These are phyloP conservation scores for Taphrorychus bicolor DNA, from an alignment of 2,888 invertebrate genomes.

Conservation along the genomic window DNA sequence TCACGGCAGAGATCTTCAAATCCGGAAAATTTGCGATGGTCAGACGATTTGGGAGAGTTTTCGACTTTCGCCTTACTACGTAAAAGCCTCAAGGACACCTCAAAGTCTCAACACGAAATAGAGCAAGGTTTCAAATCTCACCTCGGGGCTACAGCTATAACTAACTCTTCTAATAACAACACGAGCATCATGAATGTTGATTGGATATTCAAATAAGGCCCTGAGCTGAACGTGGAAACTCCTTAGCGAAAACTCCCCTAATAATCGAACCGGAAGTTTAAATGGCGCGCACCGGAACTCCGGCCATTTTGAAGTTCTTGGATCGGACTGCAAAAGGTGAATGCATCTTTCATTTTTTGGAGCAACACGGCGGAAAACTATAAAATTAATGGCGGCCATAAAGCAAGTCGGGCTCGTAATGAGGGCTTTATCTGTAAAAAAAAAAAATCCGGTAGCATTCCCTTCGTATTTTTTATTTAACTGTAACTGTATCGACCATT, in stretches of 20 bases:
- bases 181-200: too few relatives aligned
- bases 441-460: too few relatives aligned
- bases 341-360: constrained; percentile 41
- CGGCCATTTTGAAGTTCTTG: constrained; percentile 36
- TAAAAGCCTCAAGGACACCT: background rate
- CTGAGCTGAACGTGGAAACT: too few relatives aligned
- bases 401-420: constrained; percentile 22
- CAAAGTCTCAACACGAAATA: background rate
- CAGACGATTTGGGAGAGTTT: constrained; percentile 31
- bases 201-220: too few relatives aligned
- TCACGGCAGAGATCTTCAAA: constrained; percentile 34
- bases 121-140: too few relatives aligned
- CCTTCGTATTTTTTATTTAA: too few relatives aligned
- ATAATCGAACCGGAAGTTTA: constrained; percentile 42
- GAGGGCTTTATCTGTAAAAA: constrained; percentile 8
- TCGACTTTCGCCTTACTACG: constrained; percentile 10
- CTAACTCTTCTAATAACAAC: too few relatives aligned
- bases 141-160: too few relatives aligned
- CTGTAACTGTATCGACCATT: too few relatives aligned
- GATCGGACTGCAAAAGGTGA: constrained; percentile 32
- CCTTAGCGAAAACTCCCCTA: constrained; percentile 30
- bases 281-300: constrained; percentile 41
- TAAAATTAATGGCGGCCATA: constrained; percentile 37
- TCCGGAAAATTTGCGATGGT: constrained; percentile 37
- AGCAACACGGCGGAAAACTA: constrained; percentile 27